phyloP scores from a whole-genome alignment of 2,888 invertebrate genomes.

The Xestobium rufovillosum region DNA sequence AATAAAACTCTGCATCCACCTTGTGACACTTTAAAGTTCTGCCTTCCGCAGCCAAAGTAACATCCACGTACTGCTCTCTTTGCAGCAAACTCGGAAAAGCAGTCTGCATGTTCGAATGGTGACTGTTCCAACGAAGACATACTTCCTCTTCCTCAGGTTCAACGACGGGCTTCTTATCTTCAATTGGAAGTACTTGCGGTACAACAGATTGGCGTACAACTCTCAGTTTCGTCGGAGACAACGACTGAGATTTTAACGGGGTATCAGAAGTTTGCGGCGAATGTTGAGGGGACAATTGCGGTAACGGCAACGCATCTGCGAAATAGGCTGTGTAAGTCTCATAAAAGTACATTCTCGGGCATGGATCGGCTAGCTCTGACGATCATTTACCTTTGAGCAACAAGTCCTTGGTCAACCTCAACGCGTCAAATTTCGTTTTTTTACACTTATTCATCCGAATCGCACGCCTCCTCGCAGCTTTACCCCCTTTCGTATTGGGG shows the following conservation, averaged over 20 bases:
- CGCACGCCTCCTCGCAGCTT: too few relatives aligned
- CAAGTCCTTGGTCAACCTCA: too few relatives aligned
- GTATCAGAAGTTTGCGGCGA: conserved; percentile 8
- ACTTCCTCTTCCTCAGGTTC: conserved; percentile 35
- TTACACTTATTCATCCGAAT: too few relatives aligned
- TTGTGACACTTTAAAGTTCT: conserved; percentile 49
- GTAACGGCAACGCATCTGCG: conserved; percentile 35
- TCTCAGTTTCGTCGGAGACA: conserved; percentile 38
- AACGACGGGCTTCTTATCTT: conserved; percentile 13
- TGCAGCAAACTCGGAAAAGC: conserved; percentile 46
- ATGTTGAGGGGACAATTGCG: conserved; percentile 22
- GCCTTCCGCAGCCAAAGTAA: conserved; percentile 49
- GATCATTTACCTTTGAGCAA: too few relatives aligned
- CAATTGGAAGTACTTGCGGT: conserved; percentile 12
- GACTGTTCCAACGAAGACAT: conserved; percentile 50
- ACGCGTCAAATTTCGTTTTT: too few relatives aligned
- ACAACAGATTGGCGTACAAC: conserved; percentile 32
- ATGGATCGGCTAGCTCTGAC: too few relatives aligned
- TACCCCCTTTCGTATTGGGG: too few relatives aligned
- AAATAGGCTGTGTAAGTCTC: too few relatives aligned
- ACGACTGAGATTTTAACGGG: conserved; percentile 32
- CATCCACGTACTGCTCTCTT: conserved; percentile 49
- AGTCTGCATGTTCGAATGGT: conserved; percentile 49
- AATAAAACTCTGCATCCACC: too few relatives aligned
- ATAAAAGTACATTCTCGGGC: background rate